Evolutionary conservation across 1,140 invertebrate species (phyloP).

Genomic region (Popillia japonica): DNA sequence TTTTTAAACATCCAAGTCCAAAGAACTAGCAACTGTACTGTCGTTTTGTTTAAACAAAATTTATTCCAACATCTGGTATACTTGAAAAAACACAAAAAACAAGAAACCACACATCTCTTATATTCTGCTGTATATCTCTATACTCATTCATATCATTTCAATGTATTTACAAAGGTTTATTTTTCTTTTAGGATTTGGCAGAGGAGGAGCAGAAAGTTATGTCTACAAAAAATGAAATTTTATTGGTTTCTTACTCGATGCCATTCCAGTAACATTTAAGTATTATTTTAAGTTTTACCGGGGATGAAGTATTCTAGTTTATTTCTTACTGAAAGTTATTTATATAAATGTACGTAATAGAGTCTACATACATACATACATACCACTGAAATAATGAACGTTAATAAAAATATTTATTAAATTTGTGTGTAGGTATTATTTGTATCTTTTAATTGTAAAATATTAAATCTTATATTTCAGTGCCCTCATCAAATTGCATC

Average conservation of each 20-base stretch:
- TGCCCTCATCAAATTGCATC: too few relatives aligned
- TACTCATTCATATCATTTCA: neutral
- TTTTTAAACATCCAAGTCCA: too few relatives aligned
- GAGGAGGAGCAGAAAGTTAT: slow-evolving; percentile 71
- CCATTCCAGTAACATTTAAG: slow-evolving; percentile 26
- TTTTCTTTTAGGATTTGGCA: slow-evolving; percentile 50
- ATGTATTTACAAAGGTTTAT: neutral
- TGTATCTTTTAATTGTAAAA: too few relatives aligned
- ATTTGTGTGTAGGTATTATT: neutral
- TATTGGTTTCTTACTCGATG: neutral
- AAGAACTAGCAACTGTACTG: too few relatives aligned
- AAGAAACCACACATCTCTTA: too few relatives aligned
- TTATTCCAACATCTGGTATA: too few relatives aligned
- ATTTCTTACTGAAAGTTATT: neutral
- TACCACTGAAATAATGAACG: neutral
- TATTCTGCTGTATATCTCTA: too few relatives aligned
- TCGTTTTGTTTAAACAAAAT: too few relatives aligned
- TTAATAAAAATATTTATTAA: slow-evolving; percentile 13
- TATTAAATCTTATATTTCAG: too few relatives aligned
- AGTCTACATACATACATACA: neutral
- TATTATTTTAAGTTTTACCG: slow-evolving; percentile 18
- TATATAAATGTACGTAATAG: neutral
- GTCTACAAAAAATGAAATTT: slow-evolving; percentile 65
- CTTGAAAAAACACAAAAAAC: too few relatives aligned
- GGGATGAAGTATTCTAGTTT: neutral